A percentile compares a stretch with the other conserved stretches of the same genome.
Evolutionary conservation across 2,113 vertebrate species (phyloP).

Genomic region (Mesembrinibis cayennensis): DNA sequence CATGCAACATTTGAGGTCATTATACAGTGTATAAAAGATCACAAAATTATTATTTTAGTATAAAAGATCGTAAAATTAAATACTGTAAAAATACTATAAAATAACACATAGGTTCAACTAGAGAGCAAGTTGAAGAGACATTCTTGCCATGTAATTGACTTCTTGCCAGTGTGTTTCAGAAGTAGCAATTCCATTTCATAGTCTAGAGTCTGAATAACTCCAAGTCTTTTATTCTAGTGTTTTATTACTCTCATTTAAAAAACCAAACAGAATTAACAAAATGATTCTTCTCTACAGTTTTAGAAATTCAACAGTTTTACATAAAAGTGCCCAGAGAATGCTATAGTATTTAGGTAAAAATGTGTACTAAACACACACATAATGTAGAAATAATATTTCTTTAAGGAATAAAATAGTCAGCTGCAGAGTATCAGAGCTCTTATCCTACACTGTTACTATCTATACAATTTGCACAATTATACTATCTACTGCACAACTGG

Average conservation of each 20-base stretch:
- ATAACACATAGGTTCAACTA: not conserved
- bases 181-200: not conserved
- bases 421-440: not conserved
- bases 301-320: not conserved
- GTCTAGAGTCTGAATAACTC: not conserved
- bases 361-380: not conserved
- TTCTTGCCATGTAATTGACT: not conserved
- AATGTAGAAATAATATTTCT: not conserved
- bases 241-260: not conserved
- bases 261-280: not conserved
- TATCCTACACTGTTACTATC: not conserved
- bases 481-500: not conserved
- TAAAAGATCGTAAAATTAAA: not conserved
- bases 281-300: not conserved
- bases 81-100: not conserved
- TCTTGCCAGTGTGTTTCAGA: not conserved
- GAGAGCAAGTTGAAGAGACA: not conserved
- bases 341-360: not conserved
- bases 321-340: not conserved
- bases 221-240: not conserved
- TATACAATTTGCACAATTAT: not conserved
- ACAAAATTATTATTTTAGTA: not conserved
- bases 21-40: not conserved
- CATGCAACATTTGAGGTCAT: not conserved
- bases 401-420: not conserved